Percentiles rank a stretch among this genome's conserved stretches.
phyloP scores from a whole-genome alignment of 2,113 vertebrate species.

The Misgurnus mizolepis region DNA sequence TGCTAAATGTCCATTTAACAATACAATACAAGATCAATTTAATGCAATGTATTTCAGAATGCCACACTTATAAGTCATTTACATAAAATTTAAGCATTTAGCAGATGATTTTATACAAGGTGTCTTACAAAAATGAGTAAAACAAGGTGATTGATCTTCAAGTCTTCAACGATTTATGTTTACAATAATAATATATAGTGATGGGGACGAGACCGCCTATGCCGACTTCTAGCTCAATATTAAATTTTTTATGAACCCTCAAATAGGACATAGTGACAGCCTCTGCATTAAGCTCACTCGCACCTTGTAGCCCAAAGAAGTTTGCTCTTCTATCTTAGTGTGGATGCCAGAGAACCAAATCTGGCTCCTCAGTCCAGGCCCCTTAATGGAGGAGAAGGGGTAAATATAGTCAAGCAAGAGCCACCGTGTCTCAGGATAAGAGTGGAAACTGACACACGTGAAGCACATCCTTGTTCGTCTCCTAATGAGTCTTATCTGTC shows the following conservation, averaged over 20 bases:
- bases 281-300: conserved; percentile 25
- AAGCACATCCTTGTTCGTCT: conserved; percentile 24
- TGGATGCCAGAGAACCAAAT: conserved; percentile 28
- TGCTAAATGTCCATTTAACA: background rate
- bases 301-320: conserved; percentile 29
- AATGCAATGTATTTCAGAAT: no score
- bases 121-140: no score
- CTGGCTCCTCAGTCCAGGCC: background rate
- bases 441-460: conserved; percentile 13
- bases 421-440: conserved; percentile 30
- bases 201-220: no score
- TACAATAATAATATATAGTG: no score
- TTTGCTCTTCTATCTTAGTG: background rate
- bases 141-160: no score
- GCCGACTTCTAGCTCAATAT: background rate
- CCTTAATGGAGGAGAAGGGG: conserved; percentile 17
- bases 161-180: no score
- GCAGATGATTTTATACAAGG: no score
- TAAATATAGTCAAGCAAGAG: conserved; percentile 44
- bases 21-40: no score
- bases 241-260: conserved; percentile 16
- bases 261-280: conserved; percentile 17
- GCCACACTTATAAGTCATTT: no score
- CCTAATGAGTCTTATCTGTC: conserved; percentile 54
- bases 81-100: no score